Conservation (phyloP, 1,140 invertebrate species). For the Pristionchus pacificus region DNA sequence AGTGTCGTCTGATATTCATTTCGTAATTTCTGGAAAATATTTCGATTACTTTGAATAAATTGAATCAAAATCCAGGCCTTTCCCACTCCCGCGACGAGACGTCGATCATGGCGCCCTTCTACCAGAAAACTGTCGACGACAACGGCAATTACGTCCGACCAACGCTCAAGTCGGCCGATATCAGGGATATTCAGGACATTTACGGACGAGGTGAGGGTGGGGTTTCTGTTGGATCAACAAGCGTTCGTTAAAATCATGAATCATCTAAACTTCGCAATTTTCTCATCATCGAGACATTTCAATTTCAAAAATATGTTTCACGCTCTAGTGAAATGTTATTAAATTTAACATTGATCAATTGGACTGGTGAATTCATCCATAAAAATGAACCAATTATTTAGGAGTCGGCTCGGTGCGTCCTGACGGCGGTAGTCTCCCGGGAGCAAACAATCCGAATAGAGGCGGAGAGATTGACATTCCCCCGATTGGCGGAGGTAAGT, state of each 20-base stretch:
- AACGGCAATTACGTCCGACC: constrained; percentile 34
- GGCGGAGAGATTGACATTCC: neutral
- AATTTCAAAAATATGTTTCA: too few relatives aligned
- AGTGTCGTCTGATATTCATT: too few relatives aligned
- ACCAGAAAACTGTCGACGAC: constrained; percentile 40
- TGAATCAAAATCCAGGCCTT: too few relatives aligned
- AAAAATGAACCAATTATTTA: too few relatives aligned
- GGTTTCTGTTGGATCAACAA: neutral
- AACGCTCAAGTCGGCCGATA: constrained; percentile 29
- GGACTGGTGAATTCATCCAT: too few relatives aligned
- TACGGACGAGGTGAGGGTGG: constrained; percentile 21
- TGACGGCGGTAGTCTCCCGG: neutral
- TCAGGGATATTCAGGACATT: constrained; percentile 35
- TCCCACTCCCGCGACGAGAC: constrained; percentile 46
- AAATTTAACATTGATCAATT: too few relatives aligned
- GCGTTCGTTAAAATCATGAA: neutral
- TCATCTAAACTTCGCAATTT: too few relatives aligned
- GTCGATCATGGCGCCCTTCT: constrained; percentile 56
- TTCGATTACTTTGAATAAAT: too few relatives aligned
- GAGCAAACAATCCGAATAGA: neutral
- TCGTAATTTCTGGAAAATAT: too few relatives aligned
- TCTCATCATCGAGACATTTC: too few relatives aligned
- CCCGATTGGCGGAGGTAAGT: too few relatives aligned
- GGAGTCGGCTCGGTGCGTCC: neutral
- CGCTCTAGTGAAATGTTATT: too few relatives aligned